Evolutionary conservation across 2,797 vertebrate species (phyloP), one percentile per base, ranked within the genome.

Genomic region (Ctenochaetus hawaiiensis): DNA sequence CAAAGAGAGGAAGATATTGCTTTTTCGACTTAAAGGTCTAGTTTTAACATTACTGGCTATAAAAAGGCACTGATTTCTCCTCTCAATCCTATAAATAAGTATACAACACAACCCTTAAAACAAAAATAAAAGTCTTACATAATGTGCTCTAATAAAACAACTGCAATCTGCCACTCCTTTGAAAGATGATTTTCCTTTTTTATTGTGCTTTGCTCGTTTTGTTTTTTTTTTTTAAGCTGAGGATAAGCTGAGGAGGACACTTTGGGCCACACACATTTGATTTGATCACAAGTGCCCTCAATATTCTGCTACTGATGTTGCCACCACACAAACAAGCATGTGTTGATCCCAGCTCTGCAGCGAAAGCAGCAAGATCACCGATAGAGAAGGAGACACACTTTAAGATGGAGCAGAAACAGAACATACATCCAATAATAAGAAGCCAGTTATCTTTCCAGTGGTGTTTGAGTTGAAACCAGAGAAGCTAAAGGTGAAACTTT

Each of bases 211-310:
- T 80, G 37, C 72, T 74, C 78, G 67, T 80, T 88, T 91, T 77
- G 90, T 90, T 89, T 83, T 81, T 75, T 75, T 76, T 56, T 54
- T 80, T 87, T 79, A 34, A 34, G 30, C 30, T 34, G 2, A 3
- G 60, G 79, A 90, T 83, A 82, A 86, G 80, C 62, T 79, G 84
- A 86, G 83, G 72, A 91, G 79, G 92, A 77, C 66, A 79, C 88
- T 92, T 87, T 69, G 80, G 85, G 75, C 86, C 66, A 74, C 58
- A 57, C 70, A 84, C 73, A 65, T 70, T 82, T 65, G 86, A 73
- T 89, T 82, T 87, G 77, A 88, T 91, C 84, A 83, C 73, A 71
- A 80, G 85, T 87, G 66, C 54, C 76, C 82, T 86, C 82, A 78
- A 83, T 86, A 86, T 84, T 87, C 57, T 45, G 52, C 75, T 87